A percentile compares a stretch with the other conserved stretches of the same genome.
phyloP scores from a whole-genome alignment of 1,140 invertebrate genomes.

The Globodera ellingtonae region DNA sequence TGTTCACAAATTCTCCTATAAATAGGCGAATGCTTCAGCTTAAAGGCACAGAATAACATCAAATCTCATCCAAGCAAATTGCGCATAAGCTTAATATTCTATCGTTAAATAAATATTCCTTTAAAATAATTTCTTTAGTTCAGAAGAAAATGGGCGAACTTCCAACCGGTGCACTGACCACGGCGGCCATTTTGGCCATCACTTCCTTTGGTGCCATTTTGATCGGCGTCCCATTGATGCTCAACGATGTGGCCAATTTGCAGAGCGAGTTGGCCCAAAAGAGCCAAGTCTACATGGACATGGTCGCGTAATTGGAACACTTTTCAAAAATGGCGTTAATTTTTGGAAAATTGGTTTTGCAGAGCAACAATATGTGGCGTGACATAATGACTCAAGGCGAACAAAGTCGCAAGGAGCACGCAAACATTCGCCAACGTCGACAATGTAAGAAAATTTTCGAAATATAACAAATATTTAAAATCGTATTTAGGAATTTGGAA shows the following conservation, averaged over 20 bases:
- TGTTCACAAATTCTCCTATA: no score
- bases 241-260: conserved; percentile 37
- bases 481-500: no score
- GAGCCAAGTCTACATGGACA: conserved; percentile 31
- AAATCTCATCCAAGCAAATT: no score
- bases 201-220: conserved; percentile 32
- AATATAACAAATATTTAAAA: background rate
- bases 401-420: conserved; percentile 15
- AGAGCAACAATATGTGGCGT: conserved; percentile 40
- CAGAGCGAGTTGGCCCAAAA: conserved; percentile 32
- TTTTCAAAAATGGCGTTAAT: background rate
- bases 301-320: background rate
- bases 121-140: background rate
- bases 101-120: background rate
- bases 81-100: no score
- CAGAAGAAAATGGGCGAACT: background rate
- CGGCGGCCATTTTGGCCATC: conserved; percentile 17
- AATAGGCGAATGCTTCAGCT: no score
- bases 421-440: conserved; percentile 13
- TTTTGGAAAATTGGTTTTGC: background rate
- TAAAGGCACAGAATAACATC: no score
- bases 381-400: conserved; percentile 37
- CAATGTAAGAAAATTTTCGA: conserved; percentile 22
- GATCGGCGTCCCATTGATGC: conserved; percentile 37
- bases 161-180: background rate